Evolutionary conservation across 37 sponge, comb jelly and placozoan species (phyloP).

Genomic region (Crambe crambe): DNA sequence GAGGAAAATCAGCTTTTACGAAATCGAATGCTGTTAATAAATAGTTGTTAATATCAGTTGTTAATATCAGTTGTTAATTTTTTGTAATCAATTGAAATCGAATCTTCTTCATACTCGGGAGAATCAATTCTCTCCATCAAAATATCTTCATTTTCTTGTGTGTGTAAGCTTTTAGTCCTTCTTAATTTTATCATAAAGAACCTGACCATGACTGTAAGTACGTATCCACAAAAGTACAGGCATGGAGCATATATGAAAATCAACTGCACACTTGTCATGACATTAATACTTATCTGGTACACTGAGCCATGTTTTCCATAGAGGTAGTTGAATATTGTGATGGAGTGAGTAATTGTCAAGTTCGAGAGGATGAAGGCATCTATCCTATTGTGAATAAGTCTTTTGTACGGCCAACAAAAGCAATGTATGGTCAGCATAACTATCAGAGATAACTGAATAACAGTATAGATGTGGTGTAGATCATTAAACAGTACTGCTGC

Average conservation of each 20-base stretch:
- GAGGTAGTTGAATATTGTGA: constrained; percentile 27
- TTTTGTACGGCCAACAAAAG: constrained; percentile 31
- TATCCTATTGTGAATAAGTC: constrained; percentile 17
- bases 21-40: no score
- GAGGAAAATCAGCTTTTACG: no score
- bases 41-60: no score
- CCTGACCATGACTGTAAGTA: no score
- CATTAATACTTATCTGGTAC: neutral
- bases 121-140: no score
- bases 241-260: neutral
- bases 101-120: no score
- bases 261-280: neutral
- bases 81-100: no score
- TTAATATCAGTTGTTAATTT: no score
- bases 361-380: constrained; percentile 35
- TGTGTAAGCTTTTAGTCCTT: no score
- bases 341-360: constrained; percentile 3
- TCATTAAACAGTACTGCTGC: neutral
- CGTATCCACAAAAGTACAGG: neutral
- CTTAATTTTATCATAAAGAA: no score
- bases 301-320: neutral
- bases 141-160: no score
- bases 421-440: constrained; percentile 13
- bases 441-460: constrained; percentile 1
- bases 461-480: neutral